Evolutionary conservation across 1,140 invertebrate species (phyloP).

Genomic region (Drosophila murphyi): DNA sequence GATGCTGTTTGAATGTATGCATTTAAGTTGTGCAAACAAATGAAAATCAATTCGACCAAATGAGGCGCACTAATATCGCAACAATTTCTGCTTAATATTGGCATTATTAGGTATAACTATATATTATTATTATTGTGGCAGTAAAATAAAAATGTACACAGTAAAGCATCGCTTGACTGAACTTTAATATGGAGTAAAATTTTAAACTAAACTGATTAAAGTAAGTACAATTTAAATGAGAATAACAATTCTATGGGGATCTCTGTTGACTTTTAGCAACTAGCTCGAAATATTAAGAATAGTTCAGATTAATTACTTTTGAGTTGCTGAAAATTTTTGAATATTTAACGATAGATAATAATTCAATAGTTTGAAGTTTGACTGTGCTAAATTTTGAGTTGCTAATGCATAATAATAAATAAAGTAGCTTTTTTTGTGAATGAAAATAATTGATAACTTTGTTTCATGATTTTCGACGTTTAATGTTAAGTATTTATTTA

Average conservation of each 20-base stretch:
- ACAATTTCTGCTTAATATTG: constrained; percentile 46
- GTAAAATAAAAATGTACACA: not conserved
- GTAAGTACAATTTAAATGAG: no score
- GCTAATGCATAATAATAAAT: not conserved
- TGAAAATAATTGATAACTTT: not conserved
- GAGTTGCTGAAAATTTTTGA: no score
- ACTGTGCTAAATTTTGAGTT: not conserved
- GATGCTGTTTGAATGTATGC: constrained; percentile 50
- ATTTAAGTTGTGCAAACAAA: constrained; percentile 50
- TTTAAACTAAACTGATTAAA: no score
- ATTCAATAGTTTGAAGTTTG: not conserved
- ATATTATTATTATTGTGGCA: not conserved
- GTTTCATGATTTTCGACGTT: not conserved
- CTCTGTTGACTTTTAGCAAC: no score
- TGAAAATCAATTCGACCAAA: constrained; percentile 72
- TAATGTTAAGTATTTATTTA: not conserved
- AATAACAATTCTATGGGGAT: no score
- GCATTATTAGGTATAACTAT: constrained; percentile 28
- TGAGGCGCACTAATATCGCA: constrained; percentile 64
- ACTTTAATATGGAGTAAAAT: not conserved
- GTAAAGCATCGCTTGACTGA: not conserved
- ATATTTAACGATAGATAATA: not conserved
- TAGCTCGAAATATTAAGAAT: no score
- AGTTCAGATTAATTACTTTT: no score
- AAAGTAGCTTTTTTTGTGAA: not conserved